A percentile compares a stretch with the other conserved stretches of the same genome.
Evolutionary conservation across 2,888 invertebrate species (phyloP).

Genomic region (Trichopria drosophilae): DNA sequence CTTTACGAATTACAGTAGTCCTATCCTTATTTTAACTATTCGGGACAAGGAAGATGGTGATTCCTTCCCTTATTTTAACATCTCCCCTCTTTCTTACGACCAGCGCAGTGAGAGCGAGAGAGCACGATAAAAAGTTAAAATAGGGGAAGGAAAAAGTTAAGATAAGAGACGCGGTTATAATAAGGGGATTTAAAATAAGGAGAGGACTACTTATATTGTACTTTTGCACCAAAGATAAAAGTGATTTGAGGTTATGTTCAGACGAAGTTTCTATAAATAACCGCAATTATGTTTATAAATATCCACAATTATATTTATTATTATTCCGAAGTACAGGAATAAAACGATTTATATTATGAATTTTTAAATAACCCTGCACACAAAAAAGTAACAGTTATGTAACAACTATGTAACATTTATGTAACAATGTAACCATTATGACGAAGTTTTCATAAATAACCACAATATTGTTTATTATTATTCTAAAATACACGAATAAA

Average conservation of each 20-base stretch:
- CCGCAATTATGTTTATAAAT: background rate
- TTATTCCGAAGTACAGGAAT: background rate
- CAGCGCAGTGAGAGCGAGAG: too few species aligned
- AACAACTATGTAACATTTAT: constrained; percentile 1
- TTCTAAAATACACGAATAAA: too few species aligned
- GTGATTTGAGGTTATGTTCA: background rate
- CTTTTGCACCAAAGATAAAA: background rate
- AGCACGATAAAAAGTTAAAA: too few species aligned
- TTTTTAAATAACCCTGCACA: background rate
- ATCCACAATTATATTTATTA: background rate
- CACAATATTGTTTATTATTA: background rate
- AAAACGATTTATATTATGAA: background rate
- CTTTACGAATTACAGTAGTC: too few species aligned
- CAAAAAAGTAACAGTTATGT: background rate
- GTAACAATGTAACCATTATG: background rate
- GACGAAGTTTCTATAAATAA: background rate
- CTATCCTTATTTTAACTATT: too few species aligned
- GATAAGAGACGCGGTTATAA: too few species aligned
- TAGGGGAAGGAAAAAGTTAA: too few species aligned
- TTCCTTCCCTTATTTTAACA: too few species aligned
- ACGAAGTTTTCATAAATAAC: background rate
- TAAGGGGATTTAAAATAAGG: too few species aligned
- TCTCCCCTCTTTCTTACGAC: too few species aligned
- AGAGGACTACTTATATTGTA: background rate
- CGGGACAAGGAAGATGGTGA: too few species aligned